Percentiles rank a stretch among this genome's conserved stretches.
Evolutionary conservation across 2,888 invertebrate genomes (phyloP).

Genomic region (Drosophila lutescens): DNA sequence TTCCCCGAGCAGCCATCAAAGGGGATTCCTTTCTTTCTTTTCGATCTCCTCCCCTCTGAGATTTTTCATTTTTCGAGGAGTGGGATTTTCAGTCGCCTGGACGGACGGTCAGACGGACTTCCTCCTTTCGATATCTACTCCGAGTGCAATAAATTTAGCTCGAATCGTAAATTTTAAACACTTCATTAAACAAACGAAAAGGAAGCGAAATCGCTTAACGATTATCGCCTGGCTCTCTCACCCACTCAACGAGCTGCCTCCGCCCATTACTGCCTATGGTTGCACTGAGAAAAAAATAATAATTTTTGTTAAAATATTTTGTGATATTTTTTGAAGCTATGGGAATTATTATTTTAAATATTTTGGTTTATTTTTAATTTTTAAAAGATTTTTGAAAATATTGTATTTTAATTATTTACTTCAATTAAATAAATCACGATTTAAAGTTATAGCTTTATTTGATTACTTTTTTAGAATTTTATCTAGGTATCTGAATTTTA

Average conservation of each 20-base stretch:
- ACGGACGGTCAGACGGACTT: neutral
- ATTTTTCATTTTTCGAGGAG: slow-evolving; percentile 4
- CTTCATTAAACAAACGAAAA: slow-evolving; percentile 63
- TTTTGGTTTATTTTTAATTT: neutral
- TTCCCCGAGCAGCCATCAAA: slow-evolving; percentile 59
- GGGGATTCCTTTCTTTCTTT: slow-evolving; percentile 12
- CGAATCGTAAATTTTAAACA: slow-evolving; percentile 72
- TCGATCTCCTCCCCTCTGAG: neutral
- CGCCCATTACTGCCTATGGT: slow-evolving; percentile 21
- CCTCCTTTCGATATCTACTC: slow-evolving; percentile 35
- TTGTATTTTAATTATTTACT: too few species aligned
- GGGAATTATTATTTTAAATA: too few species aligned
- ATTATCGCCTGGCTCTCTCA: slow-evolving; percentile 36
- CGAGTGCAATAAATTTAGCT: slow-evolving; percentile 61
- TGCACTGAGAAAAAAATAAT: slow-evolving; percentile 7
- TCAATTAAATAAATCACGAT: too few species aligned
- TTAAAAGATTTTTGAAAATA: too few species aligned
- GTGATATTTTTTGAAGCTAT: too few species aligned
- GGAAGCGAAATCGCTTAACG: slow-evolving; percentile 44
- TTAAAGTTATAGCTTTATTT: too few species aligned
- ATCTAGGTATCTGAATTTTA: too few species aligned
- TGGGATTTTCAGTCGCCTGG: slow-evolving; percentile 1
- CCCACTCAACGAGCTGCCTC: slow-evolving; percentile 19
- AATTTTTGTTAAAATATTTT: too few species aligned
- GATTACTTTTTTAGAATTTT: too few species aligned